phyloP scores from a whole-genome alignment of 2,113 vertebrate species.

The Cinclus cinclus region DNA sequence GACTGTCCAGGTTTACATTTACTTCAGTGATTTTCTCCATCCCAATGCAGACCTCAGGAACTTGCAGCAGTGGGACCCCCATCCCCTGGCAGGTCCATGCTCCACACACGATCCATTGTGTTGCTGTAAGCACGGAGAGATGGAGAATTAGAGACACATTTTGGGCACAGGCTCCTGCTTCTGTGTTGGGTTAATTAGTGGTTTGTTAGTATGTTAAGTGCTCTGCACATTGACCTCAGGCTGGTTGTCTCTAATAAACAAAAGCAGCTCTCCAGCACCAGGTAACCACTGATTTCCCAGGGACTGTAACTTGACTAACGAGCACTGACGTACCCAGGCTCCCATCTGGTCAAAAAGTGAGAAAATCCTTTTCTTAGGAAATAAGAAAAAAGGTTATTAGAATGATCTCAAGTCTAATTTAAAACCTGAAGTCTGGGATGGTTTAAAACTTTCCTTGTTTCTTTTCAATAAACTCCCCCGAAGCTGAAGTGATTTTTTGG shows the following conservation, averaged over 20 bases:
- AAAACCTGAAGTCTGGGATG: neutral
- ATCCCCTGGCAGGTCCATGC: accelerated
- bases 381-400: constrained; percentile 33
- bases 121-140: neutral
- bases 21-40: neutral
- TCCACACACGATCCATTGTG: neutral
- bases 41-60: neutral
- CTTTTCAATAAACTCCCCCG: neutral
- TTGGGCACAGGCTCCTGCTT: neutral
- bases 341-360: constrained; percentile 34
- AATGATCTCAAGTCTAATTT: neutral
- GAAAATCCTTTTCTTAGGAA: constrained; percentile 36
- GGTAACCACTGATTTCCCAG: constrained; percentile 49
- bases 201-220: constrained; percentile 66
- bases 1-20: neutral
- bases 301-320: constrained; percentile 46
- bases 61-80: neutral
- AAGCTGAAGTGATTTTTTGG: neutral
- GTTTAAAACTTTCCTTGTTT: constrained; percentile 4
- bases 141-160: constrained; percentile 38
- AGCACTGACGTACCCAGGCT: neutral
- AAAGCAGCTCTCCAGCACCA: constrained; percentile 50
- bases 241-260: constrained; percentile 49
- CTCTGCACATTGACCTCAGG: constrained; percentile 52
- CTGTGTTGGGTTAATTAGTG: constrained; percentile 57